Evolutionary conservation across 2,888 invertebrate genomes (phyloP).

Genomic region (Trypoxylon attenuatum): DNA sequence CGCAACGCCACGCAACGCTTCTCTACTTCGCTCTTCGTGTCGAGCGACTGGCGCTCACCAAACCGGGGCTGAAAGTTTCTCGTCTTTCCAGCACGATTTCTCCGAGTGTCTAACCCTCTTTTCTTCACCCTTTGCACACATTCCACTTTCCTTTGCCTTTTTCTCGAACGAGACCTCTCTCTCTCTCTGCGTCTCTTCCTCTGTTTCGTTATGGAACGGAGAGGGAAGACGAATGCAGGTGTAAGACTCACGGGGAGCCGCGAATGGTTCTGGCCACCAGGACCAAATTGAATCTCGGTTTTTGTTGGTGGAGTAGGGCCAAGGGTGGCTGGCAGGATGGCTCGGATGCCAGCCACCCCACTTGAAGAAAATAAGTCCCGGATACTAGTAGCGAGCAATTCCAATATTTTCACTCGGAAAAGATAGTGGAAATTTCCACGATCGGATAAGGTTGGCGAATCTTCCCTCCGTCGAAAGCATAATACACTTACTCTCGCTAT

Average conservation of each 20-base stretch:
- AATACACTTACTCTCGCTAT: background rate
- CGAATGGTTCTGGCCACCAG: no score
- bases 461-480: background rate
- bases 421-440: background rate
- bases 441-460: background rate
- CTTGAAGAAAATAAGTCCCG: no score
- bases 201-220: no score
- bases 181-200: background rate
- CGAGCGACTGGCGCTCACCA: conserved; percentile 45
- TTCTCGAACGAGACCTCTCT: conserved; percentile 4
- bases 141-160: conserved; percentile 1
- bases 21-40: no score
- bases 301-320: no score
- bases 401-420: background rate
- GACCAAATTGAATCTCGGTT: no score
- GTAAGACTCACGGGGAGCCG: no score
- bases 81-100: conserved; percentile 54
- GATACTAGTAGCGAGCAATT: background rate
- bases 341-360: no score
- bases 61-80: conserved; percentile 48
- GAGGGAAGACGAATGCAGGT: no score
- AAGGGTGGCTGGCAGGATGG: no score
- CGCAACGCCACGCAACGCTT: no score
- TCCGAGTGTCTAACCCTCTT: conserved; percentile 36
- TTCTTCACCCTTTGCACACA: conserved; percentile 11